Conservation (phyloP, 2,797 vertebrate genomes). For the Smutsia gigantea region DNA sequence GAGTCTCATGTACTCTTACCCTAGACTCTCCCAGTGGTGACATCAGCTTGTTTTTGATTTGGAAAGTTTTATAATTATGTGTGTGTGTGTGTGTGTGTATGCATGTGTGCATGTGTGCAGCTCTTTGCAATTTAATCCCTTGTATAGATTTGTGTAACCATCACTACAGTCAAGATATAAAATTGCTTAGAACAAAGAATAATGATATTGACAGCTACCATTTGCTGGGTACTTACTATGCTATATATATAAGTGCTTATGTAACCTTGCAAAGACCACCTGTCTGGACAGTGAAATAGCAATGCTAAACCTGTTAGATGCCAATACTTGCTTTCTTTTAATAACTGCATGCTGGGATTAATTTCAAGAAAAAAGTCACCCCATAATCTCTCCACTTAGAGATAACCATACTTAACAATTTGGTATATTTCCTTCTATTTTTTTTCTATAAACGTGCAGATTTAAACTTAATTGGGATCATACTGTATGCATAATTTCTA, state of each 20-base stretch:
- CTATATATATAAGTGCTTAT: background rate
- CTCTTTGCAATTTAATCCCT: background rate
- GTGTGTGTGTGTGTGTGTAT: background rate
- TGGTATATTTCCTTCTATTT: background rate
- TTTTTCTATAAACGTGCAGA: background rate
- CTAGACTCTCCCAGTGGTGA: background rate
- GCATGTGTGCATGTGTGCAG: background rate
- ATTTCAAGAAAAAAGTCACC: background rate
- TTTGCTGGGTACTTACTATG: background rate
- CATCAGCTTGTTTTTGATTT: background rate
- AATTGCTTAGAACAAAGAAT: background rate
- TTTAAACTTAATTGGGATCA: background rate
- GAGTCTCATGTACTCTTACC: fast-evolving
- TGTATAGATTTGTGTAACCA: background rate
- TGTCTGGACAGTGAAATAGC: background rate
- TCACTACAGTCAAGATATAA: background rate
- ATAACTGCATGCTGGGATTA: background rate
- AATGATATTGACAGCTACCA: background rate
- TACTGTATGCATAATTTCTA: background rate
- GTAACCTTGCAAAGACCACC: background rate
- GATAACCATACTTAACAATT: background rate
- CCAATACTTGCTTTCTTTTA: background rate
- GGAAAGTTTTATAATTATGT: too few relatives aligned
- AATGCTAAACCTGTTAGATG: background rate
- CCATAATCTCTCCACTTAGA: background rate